Evolutionary conservation across 2,113 vertebrate genomes (phyloP), one percentile per base, ranked within the genome.

Genomic region (Seriola aureovittata): DNA sequence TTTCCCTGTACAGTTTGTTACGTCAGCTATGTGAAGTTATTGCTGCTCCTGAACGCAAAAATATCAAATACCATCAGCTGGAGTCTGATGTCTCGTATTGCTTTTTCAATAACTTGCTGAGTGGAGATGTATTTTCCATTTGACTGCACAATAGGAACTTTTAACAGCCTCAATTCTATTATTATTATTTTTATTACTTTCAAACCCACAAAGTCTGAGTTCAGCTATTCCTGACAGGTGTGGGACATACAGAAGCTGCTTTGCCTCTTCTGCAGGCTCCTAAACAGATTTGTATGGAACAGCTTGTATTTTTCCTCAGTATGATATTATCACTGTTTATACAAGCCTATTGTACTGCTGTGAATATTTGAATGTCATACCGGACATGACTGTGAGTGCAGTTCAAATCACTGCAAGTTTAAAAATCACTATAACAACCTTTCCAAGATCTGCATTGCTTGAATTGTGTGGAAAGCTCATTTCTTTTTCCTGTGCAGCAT

Each of bases 61-160:
- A 36, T 70, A 13, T 23, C 46, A 77, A 34, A 70, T 21, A 16
- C 48, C 3, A 25, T 46, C 8, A 73, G 36, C 1, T 62, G 46
- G 17, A 42, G 36, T 65, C 32, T 54, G 38, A 34, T 71, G 11
- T 65, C 68, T 81, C 54, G 50, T 34, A 63, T 40, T 44, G 21
- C 21, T 62, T 50, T 69, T 68, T 16, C 34, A 81, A 25, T 48
- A 46, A 62, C 10, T 14, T 48, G 44, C 40, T 34, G 25, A 52
- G 55, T 14, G 19, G 40, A 50, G 42, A 79, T 4, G 16, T 4
- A 29, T 70, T 80, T 70, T 69, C 25, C 6, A 64, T 66, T 44
- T 75, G 25, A 84, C 54, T 55, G 32, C 36, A 57, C 10, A 12
- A 11, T 60, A 73, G 42, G n/a, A 71, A 68, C 54, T 75, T 81